A percentile compares a stretch with the other conserved stretches of the same genome.
These are phyloP conservation scores for Criorhina ranunculi DNA, from an alignment of 2,888 invertebrate species.

Conservation along the genomic window DNA sequence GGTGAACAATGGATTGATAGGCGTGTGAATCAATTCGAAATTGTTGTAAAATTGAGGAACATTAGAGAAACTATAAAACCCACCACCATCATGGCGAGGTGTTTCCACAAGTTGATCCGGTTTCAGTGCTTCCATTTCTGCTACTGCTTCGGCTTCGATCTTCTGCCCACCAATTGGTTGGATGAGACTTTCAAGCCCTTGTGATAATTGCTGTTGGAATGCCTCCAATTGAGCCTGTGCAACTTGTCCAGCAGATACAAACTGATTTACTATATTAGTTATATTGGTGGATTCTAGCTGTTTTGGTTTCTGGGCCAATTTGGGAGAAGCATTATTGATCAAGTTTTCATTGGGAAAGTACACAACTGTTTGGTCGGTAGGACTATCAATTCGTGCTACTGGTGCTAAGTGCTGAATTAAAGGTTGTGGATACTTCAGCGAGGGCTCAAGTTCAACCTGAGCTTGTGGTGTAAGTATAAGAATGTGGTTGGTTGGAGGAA, in stretches of 20 bases:
- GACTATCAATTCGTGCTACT: conserved; percentile 81
- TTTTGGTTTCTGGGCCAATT: conserved; percentile 35
- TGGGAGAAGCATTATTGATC: conserved; percentile 52
- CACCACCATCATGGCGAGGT: conserved; percentile 81
- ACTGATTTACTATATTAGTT: conserved; percentile 63
- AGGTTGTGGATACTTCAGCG: conserved; percentile 79
- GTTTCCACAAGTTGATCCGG: conserved; percentile 86
- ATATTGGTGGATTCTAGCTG: conserved; percentile 61
- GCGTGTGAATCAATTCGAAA: conserved; percentile 77
- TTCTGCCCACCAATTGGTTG: conserved; percentile 66
- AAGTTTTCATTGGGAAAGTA: conserved; percentile 81
- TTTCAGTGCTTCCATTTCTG: conserved; percentile 57
- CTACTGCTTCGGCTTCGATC: conserved; percentile 51
- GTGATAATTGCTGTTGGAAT: conserved; percentile 60
- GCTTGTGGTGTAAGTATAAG: conserved; percentile 84
- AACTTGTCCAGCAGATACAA: conserved; percentile 61
- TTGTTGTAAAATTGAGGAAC: conserved; percentile 84
- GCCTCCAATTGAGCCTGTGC: conserved; percentile 59
- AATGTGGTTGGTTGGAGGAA: conserved; percentile 79
- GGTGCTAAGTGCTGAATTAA: conserved; percentile 82
- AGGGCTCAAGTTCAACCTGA: conserved; percentile 82
- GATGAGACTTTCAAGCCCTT: conserved; percentile 61
- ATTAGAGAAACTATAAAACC: conserved; percentile 78
- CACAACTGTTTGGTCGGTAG: conserved; percentile 82
- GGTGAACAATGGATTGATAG: conserved; percentile 77